phyloP scores from a whole-genome alignment of 35 echinoderm and acorn worm species.

The Holothuria glaberrima region DNA sequence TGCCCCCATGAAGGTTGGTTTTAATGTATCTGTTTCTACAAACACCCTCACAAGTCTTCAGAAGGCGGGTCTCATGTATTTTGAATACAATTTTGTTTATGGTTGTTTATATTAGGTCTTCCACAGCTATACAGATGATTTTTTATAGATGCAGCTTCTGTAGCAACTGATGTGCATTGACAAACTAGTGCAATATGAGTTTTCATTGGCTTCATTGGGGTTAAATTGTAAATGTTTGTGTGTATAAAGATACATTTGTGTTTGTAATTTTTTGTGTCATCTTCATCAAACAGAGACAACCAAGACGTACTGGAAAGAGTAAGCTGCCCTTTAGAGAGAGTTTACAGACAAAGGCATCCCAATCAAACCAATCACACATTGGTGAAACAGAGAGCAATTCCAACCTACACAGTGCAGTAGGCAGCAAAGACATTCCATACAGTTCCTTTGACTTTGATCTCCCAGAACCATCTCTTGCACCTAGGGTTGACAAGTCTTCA shows the following conservation, averaged over 20 bases:
- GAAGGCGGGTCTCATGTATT: conserved; percentile 58
- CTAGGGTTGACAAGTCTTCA: neutral
- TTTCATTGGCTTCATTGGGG: neutral
- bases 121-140: too few species aligned
- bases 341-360: conserved; percentile 34
- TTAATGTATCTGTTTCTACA: conserved; percentile 70
- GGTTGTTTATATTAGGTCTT: too few species aligned
- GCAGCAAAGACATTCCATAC: conserved; percentile 28
- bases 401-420: neutral
- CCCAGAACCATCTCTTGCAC: conserved; percentile 2
- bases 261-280: too few species aligned
- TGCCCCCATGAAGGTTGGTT: conserved; percentile 54
- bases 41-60: conserved; percentile 79
- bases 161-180: too few species aligned
- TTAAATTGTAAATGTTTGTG: too few species aligned
- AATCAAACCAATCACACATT: conserved; percentile 28
- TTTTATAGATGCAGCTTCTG: too few species aligned
- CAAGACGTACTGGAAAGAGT: conserved; percentile 62
- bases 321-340: conserved; percentile 65
- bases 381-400: neutral
- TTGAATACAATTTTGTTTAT: neutral
- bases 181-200: too few species aligned
- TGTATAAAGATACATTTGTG: too few species aligned
- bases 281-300: conserved; percentile 38
- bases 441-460: neutral